These are phyloP conservation scores for Stramonita haemastoma DNA, from an alignment of 2,888 invertebrate genomes.

Conservation along the genomic window DNA sequence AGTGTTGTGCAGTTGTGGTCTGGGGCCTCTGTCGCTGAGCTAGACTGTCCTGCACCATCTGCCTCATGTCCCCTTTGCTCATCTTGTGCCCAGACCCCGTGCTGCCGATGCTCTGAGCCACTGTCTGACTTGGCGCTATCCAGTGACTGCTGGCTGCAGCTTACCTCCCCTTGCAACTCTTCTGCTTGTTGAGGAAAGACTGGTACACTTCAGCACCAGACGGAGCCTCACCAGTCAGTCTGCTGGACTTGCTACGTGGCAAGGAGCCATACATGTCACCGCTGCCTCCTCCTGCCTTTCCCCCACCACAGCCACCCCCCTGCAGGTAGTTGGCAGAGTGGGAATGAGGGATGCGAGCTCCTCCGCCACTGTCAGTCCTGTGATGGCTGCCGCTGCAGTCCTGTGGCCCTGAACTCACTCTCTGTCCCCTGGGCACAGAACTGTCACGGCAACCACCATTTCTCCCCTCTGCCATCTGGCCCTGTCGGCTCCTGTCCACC, in stretches of 20 bases:
- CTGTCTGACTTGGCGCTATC: slow-evolving; percentile 46
- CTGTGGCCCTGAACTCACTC: slow-evolving; percentile 37
- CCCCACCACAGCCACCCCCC: background rate
- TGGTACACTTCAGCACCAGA: slow-evolving; percentile 64
- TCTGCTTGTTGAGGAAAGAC: slow-evolving; percentile 64
- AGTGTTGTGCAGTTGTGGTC: slow-evolving; percentile 23
- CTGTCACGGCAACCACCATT: slow-evolving; percentile 18
- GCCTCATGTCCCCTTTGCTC: slow-evolving; percentile 58
- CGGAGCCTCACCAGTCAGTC: slow-evolving; percentile 54
- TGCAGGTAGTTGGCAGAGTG: slow-evolving; percentile 25
- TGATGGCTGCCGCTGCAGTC: background rate
- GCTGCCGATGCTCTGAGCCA: slow-evolving; percentile 42
- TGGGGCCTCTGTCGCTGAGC: slow-evolving; percentile 50
- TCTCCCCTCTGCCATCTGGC: background rate
- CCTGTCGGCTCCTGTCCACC: slow-evolving; percentile 18
- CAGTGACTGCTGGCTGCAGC: slow-evolving; percentile 40
- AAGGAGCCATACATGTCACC: slow-evolving; percentile 65
- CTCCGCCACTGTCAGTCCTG: slow-evolving; percentile 30
- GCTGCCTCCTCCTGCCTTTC: background rate
- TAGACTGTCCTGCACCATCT: slow-evolving; percentile 55
- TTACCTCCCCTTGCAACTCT: slow-evolving; percentile 46
- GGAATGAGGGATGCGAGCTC: slow-evolving; percentile 41
- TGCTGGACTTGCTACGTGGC: slow-evolving; percentile 60
- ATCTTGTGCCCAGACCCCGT: slow-evolving; percentile 49
- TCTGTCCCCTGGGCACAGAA: slow-evolving; percentile 39